A percentile compares a stretch with the other conserved stretches of the same genome.
Conservation (phyloP, 1,140 invertebrate genomes). For the Neodiprion virginianus region DNA sequence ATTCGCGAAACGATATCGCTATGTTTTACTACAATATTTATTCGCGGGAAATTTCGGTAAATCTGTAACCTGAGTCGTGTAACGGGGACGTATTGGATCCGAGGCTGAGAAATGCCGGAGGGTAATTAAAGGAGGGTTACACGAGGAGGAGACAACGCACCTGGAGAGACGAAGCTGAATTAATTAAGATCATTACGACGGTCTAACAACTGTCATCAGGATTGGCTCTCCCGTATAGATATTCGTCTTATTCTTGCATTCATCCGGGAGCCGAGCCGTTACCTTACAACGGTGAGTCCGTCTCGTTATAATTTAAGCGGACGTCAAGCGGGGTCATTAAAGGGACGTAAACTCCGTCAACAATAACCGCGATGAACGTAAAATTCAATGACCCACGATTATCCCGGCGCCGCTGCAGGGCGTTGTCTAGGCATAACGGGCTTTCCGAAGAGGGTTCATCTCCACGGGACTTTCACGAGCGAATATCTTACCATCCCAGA, state of each 20-base stretch:
- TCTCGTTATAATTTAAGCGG: neutral
- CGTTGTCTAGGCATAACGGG: no score
- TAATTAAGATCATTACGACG: conserved; percentile 3
- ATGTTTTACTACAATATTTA: no score
- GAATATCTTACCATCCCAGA: neutral
- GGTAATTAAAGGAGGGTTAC: conserved; percentile 1
- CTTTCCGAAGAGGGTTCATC: no score
- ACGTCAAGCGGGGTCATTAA: neutral
- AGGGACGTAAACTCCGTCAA: neutral
- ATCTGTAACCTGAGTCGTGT: no score
- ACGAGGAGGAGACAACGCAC: neutral
- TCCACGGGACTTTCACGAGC: no score
- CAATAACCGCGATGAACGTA: neutral
- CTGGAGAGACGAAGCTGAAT: neutral
- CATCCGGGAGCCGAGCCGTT: neutral
- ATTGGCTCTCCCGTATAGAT: neutral
- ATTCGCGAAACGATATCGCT: no score
- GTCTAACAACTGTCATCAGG: conserved; percentile 4
- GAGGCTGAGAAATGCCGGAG: neutral
- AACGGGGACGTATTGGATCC: no score
- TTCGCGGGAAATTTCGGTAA: no score
- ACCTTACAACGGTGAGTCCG: no score
- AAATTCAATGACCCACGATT: conserved; percentile 3
- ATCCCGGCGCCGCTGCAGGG: neutral
- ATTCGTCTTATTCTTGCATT: neutral